phyloP scores from a whole-genome alignment of 2,888 invertebrate species.

The Arge pagana region DNA sequence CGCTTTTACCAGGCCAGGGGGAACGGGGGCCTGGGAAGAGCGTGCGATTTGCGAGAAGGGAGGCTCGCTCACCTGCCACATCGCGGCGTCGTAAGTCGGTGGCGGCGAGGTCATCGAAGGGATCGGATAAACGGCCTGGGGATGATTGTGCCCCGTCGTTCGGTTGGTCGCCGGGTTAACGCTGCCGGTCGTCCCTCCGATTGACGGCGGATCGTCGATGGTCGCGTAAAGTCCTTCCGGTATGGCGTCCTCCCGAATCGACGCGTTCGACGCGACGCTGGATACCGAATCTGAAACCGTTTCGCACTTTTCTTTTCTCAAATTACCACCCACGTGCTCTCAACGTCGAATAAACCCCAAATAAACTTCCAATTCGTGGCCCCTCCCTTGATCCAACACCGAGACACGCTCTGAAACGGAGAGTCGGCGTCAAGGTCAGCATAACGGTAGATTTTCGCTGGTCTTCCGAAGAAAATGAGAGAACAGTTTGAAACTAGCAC shows the following conservation, averaged over 20 bases:
- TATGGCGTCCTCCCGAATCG: constrained; percentile 46
- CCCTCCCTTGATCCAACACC: no score
- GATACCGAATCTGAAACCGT: constrained; percentile 46
- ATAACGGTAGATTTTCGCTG: no score
- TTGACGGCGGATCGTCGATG: constrained; percentile 41
- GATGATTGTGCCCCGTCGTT: constrained; percentile 36
- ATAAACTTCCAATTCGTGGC: no score
- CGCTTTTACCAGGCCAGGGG: not conserved
- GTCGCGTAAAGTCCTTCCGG: constrained; percentile 50
- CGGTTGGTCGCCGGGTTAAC: constrained; percentile 22
- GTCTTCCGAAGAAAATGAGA: no score
- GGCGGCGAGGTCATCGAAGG: constrained; percentile 56
- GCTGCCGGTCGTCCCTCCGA: constrained; percentile 34
- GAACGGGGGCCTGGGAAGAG: not conserved
- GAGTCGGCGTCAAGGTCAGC: no score
- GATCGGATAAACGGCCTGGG: constrained; percentile 45
- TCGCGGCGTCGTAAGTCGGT: constrained; percentile 55
- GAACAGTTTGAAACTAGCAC: no score
- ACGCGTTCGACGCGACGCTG: constrained; percentile 41
- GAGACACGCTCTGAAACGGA: no score
- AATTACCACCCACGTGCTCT: no score
- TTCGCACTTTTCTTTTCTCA: no score
- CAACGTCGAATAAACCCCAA: no score
- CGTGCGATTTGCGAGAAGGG: not conserved
- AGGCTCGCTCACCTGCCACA: constrained; percentile 48